phyloP scores from a whole-genome alignment of 2,888 invertebrate species.

The Aspidapion aeneum region DNA sequence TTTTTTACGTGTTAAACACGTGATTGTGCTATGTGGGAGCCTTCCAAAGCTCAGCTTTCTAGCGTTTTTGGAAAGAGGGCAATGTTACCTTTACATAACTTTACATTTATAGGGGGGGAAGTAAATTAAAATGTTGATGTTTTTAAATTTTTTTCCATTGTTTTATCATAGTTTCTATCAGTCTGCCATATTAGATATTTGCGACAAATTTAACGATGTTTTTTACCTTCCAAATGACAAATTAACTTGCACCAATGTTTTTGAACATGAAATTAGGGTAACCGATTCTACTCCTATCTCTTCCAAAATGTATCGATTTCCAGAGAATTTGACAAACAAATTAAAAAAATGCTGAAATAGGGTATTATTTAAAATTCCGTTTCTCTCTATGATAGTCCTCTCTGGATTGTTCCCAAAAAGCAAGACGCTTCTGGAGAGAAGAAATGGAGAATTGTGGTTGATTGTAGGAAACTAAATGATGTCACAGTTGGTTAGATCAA shows the following conservation, averaged over 20 bases:
- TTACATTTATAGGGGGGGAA: too few species aligned
- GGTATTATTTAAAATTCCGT: conserved; percentile 30
- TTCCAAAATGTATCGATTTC: conserved; percentile 33
- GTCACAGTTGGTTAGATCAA: conserved; percentile 40
- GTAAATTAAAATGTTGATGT: too few species aligned
- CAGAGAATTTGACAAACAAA: conserved; percentile 34
- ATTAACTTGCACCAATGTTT: conserved; percentile 27
- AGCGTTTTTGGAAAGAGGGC: too few species aligned
- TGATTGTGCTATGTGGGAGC: too few species aligned
- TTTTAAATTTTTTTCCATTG: too few species aligned
- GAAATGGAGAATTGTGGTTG: too few species aligned
- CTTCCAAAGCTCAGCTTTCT: too few species aligned
- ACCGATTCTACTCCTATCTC: conserved; percentile 26
- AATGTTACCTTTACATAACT: too few species aligned
- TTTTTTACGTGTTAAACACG: too few species aligned
- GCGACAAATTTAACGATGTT: conserved; percentile 30
- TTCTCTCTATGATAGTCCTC: conserved; percentile 30
- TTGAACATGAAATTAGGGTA: conserved; percentile 30
- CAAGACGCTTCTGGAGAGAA: too few species aligned
- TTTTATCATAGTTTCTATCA: too few species aligned
- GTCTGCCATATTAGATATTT: conserved; percentile 28
- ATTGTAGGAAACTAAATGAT: conserved; percentile 38
- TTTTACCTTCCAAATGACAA: conserved; percentile 30
- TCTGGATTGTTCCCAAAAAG: too few species aligned
- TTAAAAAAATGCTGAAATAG: conserved; percentile 28